Evolutionary conservation across 2,888 invertebrate species (phyloP).

Genomic region (Desoria tigrina): DNA sequence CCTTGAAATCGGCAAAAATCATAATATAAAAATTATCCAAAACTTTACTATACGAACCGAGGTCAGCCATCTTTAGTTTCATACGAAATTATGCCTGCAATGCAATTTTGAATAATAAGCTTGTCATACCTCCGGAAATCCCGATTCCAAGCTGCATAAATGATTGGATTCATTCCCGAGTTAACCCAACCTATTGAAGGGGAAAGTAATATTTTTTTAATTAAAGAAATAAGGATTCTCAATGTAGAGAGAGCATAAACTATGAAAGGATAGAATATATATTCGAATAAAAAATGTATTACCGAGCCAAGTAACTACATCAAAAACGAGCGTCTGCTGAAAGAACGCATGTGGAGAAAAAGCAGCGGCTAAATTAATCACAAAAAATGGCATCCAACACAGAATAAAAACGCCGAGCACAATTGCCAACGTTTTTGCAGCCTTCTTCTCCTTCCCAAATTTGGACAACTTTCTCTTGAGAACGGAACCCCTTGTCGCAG

Average conservation of each 20-base stretch:
- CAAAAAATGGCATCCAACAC: constrained; percentile 96
- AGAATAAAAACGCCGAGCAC: constrained; percentile 96
- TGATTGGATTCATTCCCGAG: constrained; percentile 93
- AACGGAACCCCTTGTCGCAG: constrained; percentile 62
- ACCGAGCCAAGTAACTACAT: constrained; percentile 89
- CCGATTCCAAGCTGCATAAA: constrained; percentile 94
- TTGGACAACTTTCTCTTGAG: constrained; percentile 87
- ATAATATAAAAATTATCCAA: too few species aligned
- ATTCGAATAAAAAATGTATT: too few species aligned
- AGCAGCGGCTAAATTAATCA: constrained; percentile 88
- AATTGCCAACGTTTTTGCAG: constrained; percentile 92
- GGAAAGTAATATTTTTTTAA: too few species aligned
- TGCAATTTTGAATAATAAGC: too few species aligned
- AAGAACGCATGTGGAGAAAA: constrained; percentile 83
- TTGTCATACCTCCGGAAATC: constrained; percentile 85
- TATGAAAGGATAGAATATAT: too few species aligned
- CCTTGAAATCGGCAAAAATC: too few species aligned
- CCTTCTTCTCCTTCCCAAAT: constrained; percentile 94
- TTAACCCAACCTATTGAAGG: constrained; percentile 96
- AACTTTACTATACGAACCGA: too few species aligned
- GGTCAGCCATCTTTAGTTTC: too few species aligned
- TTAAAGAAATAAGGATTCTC: too few species aligned
- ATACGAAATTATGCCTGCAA: too few species aligned
- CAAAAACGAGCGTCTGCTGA: constrained; percentile 81
- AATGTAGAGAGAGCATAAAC: too few species aligned